Conservation (phyloP, 2,888 invertebrate genomes). For the Eristalis tenax region DNA sequence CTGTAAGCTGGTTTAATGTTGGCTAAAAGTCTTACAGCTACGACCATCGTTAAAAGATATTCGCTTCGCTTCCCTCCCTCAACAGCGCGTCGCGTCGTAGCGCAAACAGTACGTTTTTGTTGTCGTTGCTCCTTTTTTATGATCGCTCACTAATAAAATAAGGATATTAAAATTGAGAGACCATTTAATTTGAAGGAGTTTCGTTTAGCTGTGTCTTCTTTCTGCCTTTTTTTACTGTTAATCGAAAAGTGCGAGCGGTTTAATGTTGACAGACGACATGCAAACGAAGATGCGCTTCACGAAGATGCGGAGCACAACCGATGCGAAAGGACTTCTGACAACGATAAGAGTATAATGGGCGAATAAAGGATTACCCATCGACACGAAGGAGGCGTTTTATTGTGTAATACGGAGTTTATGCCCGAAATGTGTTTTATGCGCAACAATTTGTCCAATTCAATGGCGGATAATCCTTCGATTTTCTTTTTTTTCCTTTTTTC, state of each 20-base stretch:
- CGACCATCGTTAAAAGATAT: conserved; percentile 46
- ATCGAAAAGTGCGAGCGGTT: conserved; percentile 41
- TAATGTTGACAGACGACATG: conserved; percentile 53
- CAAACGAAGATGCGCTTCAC: conserved; percentile 11
- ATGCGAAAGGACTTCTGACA: conserved; percentile 25
- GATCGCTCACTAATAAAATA: conserved; percentile 65
- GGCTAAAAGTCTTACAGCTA: conserved; percentile 65
- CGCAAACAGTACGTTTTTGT: conserved; percentile 11
- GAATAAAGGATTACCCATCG: conserved; percentile 45
- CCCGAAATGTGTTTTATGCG: conserved; percentile 34
- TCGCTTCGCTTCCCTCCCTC: neutral
- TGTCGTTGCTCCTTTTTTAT: conserved; percentile 45
- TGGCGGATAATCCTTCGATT: conserved; percentile 49
- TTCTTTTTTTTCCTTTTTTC: conserved; percentile 43
- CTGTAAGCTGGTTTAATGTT: conserved; percentile 55
- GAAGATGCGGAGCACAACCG: neutral
- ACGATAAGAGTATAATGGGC: conserved; percentile 10
- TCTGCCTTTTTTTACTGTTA: conserved; percentile 37
- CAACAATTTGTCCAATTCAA: conserved; percentile 58
- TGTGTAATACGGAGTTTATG: conserved; percentile 45
- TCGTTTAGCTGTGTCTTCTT: conserved; percentile 3
- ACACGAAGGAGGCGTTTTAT: conserved; percentile 17
- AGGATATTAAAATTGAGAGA: conserved; percentile 70
- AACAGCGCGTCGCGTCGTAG: neutral
- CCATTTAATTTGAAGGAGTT: conserved; percentile 65